These are phyloP conservation scores for Spinus pinus DNA, from an alignment of 2,797 vertebrate genomes.

Conservation along the genomic window DNA sequence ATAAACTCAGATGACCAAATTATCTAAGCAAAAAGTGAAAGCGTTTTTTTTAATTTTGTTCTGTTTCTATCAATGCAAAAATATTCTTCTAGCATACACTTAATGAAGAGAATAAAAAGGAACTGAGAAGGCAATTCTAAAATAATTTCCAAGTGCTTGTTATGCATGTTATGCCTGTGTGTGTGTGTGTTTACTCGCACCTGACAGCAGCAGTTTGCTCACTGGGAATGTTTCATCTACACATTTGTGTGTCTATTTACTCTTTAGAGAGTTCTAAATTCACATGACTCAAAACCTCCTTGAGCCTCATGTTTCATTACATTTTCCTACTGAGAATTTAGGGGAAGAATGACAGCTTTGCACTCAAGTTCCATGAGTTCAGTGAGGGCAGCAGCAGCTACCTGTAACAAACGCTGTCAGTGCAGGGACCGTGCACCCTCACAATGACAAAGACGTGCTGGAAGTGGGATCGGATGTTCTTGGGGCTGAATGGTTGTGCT, in stretches of 20 bases:
- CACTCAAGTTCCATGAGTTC: accelerated
- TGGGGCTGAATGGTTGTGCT: conserved; percentile 93
- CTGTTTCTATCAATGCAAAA: not conserved
- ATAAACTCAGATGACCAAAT: not conserved
- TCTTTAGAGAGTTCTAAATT: not conserved
- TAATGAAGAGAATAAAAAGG: not conserved
- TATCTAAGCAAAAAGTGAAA: not conserved
- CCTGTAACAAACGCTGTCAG: conserved; percentile 95
- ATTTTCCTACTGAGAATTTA: not conserved
- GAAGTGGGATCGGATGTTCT: conserved; percentile 94
- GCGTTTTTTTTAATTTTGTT: not conserved
- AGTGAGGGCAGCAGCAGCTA: conserved; percentile 17
- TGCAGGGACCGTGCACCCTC: conserved; percentile 89
- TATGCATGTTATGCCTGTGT: accelerated
- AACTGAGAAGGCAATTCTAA: not conserved
- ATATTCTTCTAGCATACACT: not conserved
- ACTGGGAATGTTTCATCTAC: accelerated
- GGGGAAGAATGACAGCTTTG: not conserved
- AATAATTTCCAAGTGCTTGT: not conserved
- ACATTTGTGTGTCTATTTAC: accelerated
- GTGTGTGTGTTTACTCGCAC: no score
- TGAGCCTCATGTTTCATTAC: accelerated
- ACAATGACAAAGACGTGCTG: conserved; percentile 97
- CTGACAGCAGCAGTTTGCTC: not conserved
- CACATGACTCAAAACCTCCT: not conserved